phyloP scores from a whole-genome alignment of 2,888 invertebrate genomes.

The Drosophila nigricruria region DNA sequence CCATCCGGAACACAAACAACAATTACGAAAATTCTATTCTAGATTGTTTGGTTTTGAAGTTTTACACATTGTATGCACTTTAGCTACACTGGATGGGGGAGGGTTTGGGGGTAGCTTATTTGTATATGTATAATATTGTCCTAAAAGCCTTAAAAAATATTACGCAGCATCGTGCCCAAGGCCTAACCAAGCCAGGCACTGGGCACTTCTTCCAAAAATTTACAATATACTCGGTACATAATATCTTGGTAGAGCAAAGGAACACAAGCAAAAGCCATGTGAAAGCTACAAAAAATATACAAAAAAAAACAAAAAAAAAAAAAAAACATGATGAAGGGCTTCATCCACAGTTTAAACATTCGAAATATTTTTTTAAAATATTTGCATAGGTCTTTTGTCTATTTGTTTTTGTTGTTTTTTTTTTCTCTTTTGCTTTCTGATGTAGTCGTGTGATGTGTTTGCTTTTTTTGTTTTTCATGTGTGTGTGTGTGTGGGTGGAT shows the following conservation, averaged over 20 bases:
- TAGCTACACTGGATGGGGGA: slow-evolving; percentile 29
- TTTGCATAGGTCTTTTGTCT: slow-evolving; percentile 45
- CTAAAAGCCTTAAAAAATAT: slow-evolving; percentile 75
- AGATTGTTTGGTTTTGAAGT: slow-evolving; percentile 41
- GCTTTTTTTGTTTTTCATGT: slow-evolving; percentile 12
- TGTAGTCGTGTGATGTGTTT: slow-evolving; percentile 18
- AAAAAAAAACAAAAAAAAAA: slow-evolving; percentile 27
- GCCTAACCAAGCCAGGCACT: slow-evolving; percentile 23
- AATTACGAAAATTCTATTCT: slow-evolving; percentile 11
- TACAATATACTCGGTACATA: slow-evolving; percentile 53
- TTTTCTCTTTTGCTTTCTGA: slow-evolving; percentile 3
- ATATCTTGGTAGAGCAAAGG: slow-evolving; percentile 67
- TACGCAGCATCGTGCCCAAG: slow-evolving; percentile 36
- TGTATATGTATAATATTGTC: slow-evolving; percentile 67
- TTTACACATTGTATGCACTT: slow-evolving; percentile 37
- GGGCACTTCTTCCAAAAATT: slow-evolving; percentile 31
- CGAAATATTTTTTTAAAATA: slow-evolving; percentile 50
- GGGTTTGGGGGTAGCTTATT: slow-evolving; percentile 27
- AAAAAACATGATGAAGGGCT: slow-evolving; percentile 20
- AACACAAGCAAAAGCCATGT: slow-evolving; percentile 76
- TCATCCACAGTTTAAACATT: slow-evolving; percentile 43
- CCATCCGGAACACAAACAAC: slow-evolving; percentile 35
- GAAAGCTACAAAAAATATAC: slow-evolving; percentile 56
- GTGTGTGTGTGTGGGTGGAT: slow-evolving; percentile 15
- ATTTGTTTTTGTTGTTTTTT: slow-evolving; percentile 19